Base-by-base conservation (phyloP, 2,797 vertebrate species). In the Bryconaethiops microstoma region DNA sequence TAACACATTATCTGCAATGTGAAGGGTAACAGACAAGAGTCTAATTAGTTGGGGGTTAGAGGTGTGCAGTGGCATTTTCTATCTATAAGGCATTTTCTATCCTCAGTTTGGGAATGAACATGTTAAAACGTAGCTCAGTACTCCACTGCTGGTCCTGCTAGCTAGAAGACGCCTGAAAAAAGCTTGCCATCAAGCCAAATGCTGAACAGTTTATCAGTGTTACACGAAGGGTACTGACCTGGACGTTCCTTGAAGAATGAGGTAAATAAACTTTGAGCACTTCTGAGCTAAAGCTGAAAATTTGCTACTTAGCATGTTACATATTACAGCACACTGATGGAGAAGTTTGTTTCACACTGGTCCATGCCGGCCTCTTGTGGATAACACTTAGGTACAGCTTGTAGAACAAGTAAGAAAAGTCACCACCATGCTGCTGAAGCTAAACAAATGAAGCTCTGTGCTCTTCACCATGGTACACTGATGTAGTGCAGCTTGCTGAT, bases 181-280 rank as follows among this genome's bases (percentile, higher is more conserved):
- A 52, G 50, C 50, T 10, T 52, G 50, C 12, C 2, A 52, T 52
- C 14, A 52, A 52, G 9, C 50, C 50, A 52, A 52, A 14, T 52
- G 50, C 50, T 52, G 14, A 52, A 52, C 50, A 17, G 50, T 52
- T 50, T 52, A 52, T 50, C 48, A 50, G 9, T 13, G 14, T 50
- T 50, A 50, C 9, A 12, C 48, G 29, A 3, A 29, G 29, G 29
- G 29, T 29, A 45, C 42, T 57, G 55, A 57, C 5, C 6, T 7
- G 55, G 55, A 10, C 2, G 2, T 59, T 59, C 2, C 57, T 59
- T 21, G n/a, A 21, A 59, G n/a, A 59, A 9, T 72, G 14, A 79
- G 57, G 1, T 62, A 70, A 70, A 73, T 42, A 7, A 48, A 52
- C 16, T 59, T 52, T 62, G 16, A 78, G 50, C 42, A 62, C 45